Evolutionary conservation across 2,113 vertebrate species (phyloP).

Genomic region (Sprattus sprattus): DNA sequence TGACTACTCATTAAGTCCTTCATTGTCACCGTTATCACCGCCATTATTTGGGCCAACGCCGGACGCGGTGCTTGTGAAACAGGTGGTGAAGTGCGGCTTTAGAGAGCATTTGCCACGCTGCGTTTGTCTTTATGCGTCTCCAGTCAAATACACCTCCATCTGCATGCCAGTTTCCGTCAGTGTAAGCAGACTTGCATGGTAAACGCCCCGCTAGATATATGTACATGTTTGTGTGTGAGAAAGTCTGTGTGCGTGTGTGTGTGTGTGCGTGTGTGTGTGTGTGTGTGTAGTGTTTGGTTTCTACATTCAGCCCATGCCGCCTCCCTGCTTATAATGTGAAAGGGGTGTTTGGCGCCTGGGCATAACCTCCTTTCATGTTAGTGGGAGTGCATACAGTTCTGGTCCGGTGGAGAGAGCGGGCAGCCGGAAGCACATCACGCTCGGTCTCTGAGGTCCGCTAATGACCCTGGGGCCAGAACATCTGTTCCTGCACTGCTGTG

Average conservation of each 20-base stretch:
- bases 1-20: not conserved
- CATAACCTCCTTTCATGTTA: not conserved
- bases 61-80: not conserved
- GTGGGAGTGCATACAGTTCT: not conserved
- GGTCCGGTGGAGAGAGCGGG: not conserved
- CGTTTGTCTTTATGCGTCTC: not conserved
- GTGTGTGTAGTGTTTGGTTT: not conserved
- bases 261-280: constrained; percentile 18
- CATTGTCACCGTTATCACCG: not conserved
- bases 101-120: not conserved
- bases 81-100: not conserved
- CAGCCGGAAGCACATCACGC: not conserved
- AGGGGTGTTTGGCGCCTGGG: not conserved
- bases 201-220: constrained; percentile 5
- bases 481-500: not conserved
- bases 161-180: constrained; percentile 17
- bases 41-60: not conserved
- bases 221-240: not conserved
- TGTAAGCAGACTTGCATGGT: constrained; percentile 10
- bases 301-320: too few species aligned
- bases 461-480: not conserved
- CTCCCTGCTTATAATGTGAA: too few species aligned
- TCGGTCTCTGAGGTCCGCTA: not conserved
- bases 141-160: not conserved
- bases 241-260: not conserved